A percentile compares a stretch with the other conserved stretches of the same genome.
phyloP scores from a whole-genome alignment of 2,888 invertebrate genomes.

The Altica lythri region DNA sequence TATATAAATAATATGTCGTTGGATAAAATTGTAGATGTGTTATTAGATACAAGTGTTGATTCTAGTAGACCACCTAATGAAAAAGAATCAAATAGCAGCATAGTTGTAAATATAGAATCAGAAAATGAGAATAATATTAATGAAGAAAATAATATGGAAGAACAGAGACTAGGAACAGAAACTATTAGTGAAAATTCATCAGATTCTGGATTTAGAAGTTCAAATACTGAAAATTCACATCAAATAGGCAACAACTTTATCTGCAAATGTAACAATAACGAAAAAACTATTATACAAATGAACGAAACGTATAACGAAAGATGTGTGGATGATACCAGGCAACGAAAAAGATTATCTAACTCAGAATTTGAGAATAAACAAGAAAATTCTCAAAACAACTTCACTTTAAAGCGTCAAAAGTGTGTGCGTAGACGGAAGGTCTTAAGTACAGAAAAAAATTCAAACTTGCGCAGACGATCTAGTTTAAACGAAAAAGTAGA shows the following conservation, averaged over 20 bases:
- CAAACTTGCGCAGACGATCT: constrained; percentile 20
- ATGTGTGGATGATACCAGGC: constrained; percentile 48
- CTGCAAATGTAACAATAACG: constrained; percentile 50
- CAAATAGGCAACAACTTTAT: constrained; percentile 47
- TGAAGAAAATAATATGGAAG: constrained; percentile 44
- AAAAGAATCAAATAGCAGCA: constrained; percentile 37
- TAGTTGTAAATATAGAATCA: constrained; percentile 39
- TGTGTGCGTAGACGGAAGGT: constrained; percentile 63
- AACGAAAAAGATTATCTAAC: constrained; percentile 41
- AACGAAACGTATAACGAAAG: constrained; percentile 54
- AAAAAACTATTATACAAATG: constrained; percentile 54
- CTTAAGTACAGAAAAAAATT: constrained; percentile 33
- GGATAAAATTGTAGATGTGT: constrained; percentile 67
- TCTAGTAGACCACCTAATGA: constrained; percentile 52
- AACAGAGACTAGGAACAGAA: constrained; percentile 37
- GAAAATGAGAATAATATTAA: constrained; percentile 50
- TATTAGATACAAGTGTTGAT: constrained; percentile 64
- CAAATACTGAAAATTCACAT: constrained; percentile 48
- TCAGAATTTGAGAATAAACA: constrained; percentile 36
- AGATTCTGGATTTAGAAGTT: constrained; percentile 54
- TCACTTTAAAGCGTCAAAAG: constrained; percentile 61
- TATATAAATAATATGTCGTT: constrained; percentile 63
- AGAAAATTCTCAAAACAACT: constrained; percentile 40
- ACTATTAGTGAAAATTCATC: constrained; percentile 45
- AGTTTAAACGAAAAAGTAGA: constrained; percentile 31